Percentiles rank a stretch among this genome's conserved stretches.
Evolutionary conservation across 2,888 invertebrate species (phyloP).

Genomic region (Cantharis rufa): DNA sequence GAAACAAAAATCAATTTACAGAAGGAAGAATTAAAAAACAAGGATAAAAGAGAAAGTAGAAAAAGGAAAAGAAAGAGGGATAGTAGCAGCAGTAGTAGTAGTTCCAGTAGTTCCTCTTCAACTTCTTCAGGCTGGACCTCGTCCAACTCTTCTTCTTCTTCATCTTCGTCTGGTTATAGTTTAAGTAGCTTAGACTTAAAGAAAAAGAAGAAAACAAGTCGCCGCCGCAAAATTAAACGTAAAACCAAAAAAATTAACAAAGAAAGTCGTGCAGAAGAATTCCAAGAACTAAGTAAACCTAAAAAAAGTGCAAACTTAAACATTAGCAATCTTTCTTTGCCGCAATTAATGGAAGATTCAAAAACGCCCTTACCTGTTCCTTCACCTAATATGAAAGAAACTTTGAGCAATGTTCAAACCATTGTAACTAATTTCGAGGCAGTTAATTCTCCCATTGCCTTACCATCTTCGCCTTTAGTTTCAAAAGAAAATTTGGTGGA

Average conservation of each 20-base stretch:
- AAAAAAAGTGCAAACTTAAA: conserved; percentile 8
- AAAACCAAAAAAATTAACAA: neutral
- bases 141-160: conserved; percentile 27
- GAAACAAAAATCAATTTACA: conserved; percentile 35
- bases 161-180: conserved; percentile 31
- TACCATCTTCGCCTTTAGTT: neutral
- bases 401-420: neutral
- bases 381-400: conserved; percentile 25
- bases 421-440: neutral
- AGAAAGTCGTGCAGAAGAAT: neutral
- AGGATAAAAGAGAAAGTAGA: conserved; percentile 8
- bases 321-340: conserved; percentile 5
- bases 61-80: conserved; percentile 18
- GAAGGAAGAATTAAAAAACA: neutral
- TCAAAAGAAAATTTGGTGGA: neutral
- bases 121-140: conserved; percentile 36
- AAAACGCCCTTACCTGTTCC: conserved; percentile 39
- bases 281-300: neutral
- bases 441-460: neutral
- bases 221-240: neutral
- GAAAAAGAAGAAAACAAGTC: neutral
- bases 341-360: neutral
- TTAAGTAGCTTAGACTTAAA: conserved; percentile 11
- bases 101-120: conserved; percentile 17
- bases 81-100: conserved; percentile 28